Evolutionary conservation across 2,113 vertebrate genomes (phyloP), one percentile per base, ranked within the genome.

Genomic region (Cisticola juncidis): DNA sequence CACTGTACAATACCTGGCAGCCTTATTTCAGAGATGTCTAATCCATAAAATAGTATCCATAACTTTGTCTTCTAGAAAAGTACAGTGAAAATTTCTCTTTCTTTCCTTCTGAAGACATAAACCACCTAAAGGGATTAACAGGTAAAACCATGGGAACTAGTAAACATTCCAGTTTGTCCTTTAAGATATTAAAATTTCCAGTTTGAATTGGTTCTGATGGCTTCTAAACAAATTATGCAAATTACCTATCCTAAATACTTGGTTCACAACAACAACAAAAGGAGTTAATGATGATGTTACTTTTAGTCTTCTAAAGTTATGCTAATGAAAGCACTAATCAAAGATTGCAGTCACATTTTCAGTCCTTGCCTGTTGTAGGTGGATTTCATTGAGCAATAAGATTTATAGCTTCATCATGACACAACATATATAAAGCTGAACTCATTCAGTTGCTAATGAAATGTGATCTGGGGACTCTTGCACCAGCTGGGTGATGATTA

Each of bases 401-500:
- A 57, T 87, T 84, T 89, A 36, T 36, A 86, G 47, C 76, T 77
- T 65, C 9, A 50, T 33, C 29, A 10, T 87, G 89, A 56, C 38
- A 77, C 83, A 96, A 92, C 3, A 0, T 12, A 3, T n/a, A 1
- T 15, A 13, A 54, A 42, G 51, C 68, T 91, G 77, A 88, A 95
- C 62, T 88, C 64, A 51, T 44, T 66, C 40, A 71, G 53, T 2
- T 82, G 70, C 66, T 80, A 79, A 92, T 28, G 44, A 90, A 88
- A 62, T 74, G 61, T 35, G 73, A 90, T 95, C 0, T 71, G 54
- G 76, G 42, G 36, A 69, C 54, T 88, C n/a, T 71, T 53, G 35
- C 89, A 92, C 20, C 96, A 96, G 78, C 65, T 96, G 96, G 42
- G 54, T 73, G 48, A 57, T 92, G 66, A 92, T 92, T 82, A 57